These are phyloP conservation scores for Myrmophylax atrothorax DNA, from an alignment of 2,113 vertebrate species.

Conservation along the genomic window DNA sequence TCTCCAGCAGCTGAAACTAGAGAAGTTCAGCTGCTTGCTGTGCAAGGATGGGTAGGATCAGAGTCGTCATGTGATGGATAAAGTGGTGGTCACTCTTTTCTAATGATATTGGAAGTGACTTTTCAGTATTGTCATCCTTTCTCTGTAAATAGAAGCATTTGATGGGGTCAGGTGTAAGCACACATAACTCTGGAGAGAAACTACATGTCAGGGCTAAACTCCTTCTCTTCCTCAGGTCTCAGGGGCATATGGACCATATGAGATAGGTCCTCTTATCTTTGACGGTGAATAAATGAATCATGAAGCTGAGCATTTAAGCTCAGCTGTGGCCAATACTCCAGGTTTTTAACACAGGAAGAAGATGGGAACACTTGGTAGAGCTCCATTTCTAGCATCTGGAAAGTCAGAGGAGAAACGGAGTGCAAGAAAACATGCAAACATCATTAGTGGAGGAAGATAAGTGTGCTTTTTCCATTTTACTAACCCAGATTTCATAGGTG, in stretches of 20 bases:
- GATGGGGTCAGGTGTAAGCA: not conserved
- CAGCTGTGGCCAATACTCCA: not conserved
- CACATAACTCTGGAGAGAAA: not conserved
- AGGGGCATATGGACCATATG: accelerated
- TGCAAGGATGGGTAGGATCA: not conserved
- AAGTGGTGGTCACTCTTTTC: not conserved
- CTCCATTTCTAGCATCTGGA: not conserved
- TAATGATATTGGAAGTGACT: not conserved
- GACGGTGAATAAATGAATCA: not conserved
- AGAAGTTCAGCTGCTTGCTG: not conserved
- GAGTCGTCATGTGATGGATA: no score
- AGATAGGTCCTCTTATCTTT: not conserved
- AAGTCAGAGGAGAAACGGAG: not conserved
- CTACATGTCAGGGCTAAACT: accelerated
- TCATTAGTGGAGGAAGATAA: not conserved
- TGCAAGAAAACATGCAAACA: not conserved
- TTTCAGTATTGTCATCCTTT: not conserved
- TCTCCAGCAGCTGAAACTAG: not conserved
- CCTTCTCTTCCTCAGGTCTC: not conserved
- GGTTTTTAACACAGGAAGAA: not conserved
- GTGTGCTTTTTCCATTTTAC: not conserved
- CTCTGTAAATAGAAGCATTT: not conserved
- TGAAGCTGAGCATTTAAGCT: not conserved
- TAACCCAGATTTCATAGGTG: not conserved
- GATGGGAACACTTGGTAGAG: not conserved